Base-by-base conservation (phyloP, 2,113 vertebrate species). In the Gopherus flavomarginatus region DNA sequence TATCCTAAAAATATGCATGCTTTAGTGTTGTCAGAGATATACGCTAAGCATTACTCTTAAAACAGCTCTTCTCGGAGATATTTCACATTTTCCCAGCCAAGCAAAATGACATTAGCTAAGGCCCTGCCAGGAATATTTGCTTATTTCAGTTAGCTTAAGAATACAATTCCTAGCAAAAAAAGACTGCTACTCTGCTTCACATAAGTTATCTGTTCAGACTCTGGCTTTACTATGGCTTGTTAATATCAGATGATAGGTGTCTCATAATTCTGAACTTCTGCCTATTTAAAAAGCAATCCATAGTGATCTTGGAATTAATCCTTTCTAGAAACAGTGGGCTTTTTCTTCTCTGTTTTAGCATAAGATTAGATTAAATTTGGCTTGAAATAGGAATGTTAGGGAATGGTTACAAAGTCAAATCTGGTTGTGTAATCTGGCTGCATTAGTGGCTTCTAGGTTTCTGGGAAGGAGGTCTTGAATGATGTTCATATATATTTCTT, bases 381-480 rank as follows among this genome's bases (percentile, higher is more conserved):
- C 44, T 62, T 19, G 53, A 92, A 83, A 59, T 38, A 72, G 10
- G 22, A 94, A 93, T 81, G 57, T 82, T 92, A 93, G 94, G 83
- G 92, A 96, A 95, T 4, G 19, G 81, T 88, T 97, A 90, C 92
- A 85, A 56, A n/a, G 83, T 97, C 94, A 87, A 97, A 96, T 77
- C 24, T 82, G 78, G 94, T 83, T 96, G 53, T 82, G 87, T 91
- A 95, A 98, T 96, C 86, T 95, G 59, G 88, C 92, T 95, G 57
- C 38, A 86, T 96, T 95, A 97, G 92, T 90, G 96, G 87, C 87
- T 97, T 95, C 93, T 92, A 96, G 90, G 96, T 96, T 97, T 98
- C 95, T 97, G 94, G 86, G 86, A 94, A 98, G 96, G 90, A 96
- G 87, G 53, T 95, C 78, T 95, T 96, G 95, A 95, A 90, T 92